Base-by-base conservation (phyloP, 1,140 invertebrate species). In the Heliothis virescens region DNA sequence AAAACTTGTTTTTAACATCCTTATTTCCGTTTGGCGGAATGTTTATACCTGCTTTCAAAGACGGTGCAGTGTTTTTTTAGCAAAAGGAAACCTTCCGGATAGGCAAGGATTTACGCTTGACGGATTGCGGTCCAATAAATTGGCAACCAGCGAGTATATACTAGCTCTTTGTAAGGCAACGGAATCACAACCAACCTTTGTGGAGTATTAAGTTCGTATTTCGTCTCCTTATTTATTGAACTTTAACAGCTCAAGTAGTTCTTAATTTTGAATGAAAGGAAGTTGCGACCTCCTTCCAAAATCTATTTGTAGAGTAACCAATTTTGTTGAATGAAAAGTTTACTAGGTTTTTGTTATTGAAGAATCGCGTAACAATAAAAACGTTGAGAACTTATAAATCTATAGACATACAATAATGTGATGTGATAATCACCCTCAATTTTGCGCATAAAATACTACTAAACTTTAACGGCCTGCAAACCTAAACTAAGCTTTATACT, bases 121-220 rank as follows among this genome's bases (percentile, higher is more conserved):
- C 71, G 71, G 71, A 73, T 73, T 73, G 71, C 71, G 71, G 71
- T 73, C 71, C 71, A 73, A 73, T 73, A 73, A 73, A 73, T 73
- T 73, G 71, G 71, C 71, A 73, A 73, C 50, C 59, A 59, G 71
- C 71, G 71, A 34, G 55, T 73, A 71, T 71, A 71, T 71, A 71
- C 65, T 59, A 34, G 71, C 53, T 73, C 71, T 73, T 73, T 73
- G 71, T 59, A 59, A 41, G 53, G 50, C 48, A 55, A 16, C 50
- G 21, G 53, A 73, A 21, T 73, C 53, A 73, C 26, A 53, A 26
- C 11, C 55, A 57, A 73, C 71, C 71, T 73, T 73, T 73, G 50
- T 55, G 53, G 41, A 59, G 53, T 73, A 73, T 73, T 69, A 69
- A 69, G 65, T 69, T 52, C 18, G 65, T 69, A 62, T 62, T 62